Percentiles rank a stretch among this genome's conserved stretches.
Conservation (phyloP, 2,113 vertebrate species). For the Numenius arquata region DNA sequence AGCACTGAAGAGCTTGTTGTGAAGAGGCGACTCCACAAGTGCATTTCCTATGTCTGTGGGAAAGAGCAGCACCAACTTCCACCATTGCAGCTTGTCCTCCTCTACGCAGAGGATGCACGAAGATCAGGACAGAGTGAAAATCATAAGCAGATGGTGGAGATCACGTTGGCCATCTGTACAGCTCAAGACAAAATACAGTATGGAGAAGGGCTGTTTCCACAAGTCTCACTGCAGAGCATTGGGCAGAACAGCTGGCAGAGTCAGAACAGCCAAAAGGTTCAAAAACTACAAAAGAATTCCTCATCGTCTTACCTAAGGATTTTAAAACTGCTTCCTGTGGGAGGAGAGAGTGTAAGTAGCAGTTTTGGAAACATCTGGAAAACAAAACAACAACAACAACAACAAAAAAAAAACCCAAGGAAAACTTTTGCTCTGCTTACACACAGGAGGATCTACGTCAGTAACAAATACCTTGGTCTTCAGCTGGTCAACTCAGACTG, state of each 20-base stretch:
- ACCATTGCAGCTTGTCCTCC: not conserved
- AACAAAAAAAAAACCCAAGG: not conserved
- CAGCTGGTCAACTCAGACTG: not conserved
- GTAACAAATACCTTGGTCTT: not conserved
- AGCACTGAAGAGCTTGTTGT: not conserved
- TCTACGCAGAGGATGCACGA: not conserved
- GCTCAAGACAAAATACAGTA: not conserved
- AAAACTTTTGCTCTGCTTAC: not conserved
- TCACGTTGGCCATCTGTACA: not conserved
- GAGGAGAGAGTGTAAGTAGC: not conserved
- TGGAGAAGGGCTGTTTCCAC: not conserved
- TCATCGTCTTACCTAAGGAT: not conserved
- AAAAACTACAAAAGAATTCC: not conserved
- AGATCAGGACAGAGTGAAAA: not conserved
- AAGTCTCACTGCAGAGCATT: not conserved
- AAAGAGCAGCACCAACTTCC: not conserved
- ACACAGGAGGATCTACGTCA: not conserved
- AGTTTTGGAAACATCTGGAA: not conserved
- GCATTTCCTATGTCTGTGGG: not conserved
- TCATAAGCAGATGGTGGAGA: not conserved
- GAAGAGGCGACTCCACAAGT: not conserved
- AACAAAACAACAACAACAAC: not conserved
- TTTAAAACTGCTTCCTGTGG: not conserved
- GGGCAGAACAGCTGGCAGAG: not conserved
- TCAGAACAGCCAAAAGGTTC: not conserved